phyloP scores from a whole-genome alignment of 1,140 invertebrate species.

The Pseudomyrmex pallidus region DNA sequence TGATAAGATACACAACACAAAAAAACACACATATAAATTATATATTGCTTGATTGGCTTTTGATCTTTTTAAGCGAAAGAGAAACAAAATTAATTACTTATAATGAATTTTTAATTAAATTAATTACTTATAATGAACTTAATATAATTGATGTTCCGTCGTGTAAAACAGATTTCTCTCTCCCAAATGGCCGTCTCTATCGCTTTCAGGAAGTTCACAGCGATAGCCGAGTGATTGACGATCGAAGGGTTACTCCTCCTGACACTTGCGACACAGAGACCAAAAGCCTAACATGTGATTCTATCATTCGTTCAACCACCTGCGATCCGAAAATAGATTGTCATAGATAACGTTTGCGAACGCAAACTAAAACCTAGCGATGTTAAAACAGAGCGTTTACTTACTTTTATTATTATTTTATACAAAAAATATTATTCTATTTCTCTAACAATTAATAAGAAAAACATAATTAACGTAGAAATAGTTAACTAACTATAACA shows the following conservation, averaged over 20 bases:
- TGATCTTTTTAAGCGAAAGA: not conserved
- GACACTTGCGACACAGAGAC: constrained; percentile 66
- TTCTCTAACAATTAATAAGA: no score
- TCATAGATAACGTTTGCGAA: constrained; percentile 20
- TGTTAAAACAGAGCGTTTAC: no score
- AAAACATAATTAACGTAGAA: not conserved
- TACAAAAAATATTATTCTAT: not conserved
- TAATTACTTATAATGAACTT: constrained; percentile 49
- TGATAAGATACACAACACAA: no score
- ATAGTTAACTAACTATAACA: not conserved
- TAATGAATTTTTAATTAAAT: constrained; percentile 45
- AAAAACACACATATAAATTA: no score
- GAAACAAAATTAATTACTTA: constrained; percentile 36
- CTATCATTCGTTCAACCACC: constrained; percentile 63
- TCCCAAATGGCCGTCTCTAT: constrained; percentile 25
- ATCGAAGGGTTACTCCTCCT: constrained; percentile 65
- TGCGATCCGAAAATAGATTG: constrained; percentile 67
- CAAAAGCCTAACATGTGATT: constrained; percentile 62
- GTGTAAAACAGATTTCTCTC: constrained; percentile 47
- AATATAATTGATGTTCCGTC: constrained; percentile 33
- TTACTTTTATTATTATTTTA: not conserved
- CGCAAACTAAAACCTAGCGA: not conserved
- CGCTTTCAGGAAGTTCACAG: constrained; percentile 59
- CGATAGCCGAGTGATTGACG: constrained; percentile 65
- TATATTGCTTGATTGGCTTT: no score